Percentiles rank a stretch among this genome's conserved stretches.
phyloP scores from a whole-genome alignment of 2,888 invertebrate genomes.

The Pachycephus smyrnensis region DNA sequence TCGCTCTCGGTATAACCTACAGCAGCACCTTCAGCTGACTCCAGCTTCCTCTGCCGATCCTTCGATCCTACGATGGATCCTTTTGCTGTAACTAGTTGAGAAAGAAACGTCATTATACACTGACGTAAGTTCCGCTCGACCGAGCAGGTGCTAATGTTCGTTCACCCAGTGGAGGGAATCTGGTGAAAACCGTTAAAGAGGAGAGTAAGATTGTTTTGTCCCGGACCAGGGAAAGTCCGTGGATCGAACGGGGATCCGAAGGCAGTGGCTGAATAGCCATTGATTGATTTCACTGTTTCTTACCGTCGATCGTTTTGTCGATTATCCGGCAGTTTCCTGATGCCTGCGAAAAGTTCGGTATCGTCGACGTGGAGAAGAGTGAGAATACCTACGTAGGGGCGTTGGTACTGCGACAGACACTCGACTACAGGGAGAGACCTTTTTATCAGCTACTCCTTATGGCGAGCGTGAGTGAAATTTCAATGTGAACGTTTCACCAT shows the following conservation, averaged over 20 bases:
- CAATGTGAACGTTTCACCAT: neutral
- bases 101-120: neutral
- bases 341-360: slow-evolving; percentile 78
- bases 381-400: slow-evolving; percentile 80
- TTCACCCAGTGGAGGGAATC: neutral
- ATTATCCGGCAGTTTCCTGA: slow-evolving; percentile 71
- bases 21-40: too few species aligned
- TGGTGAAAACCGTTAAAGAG: neutral
- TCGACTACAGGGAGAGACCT: slow-evolving; percentile 83
- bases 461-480: slow-evolving; percentile 75
- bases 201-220: neutral
- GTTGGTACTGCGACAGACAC: slow-evolving; percentile 75
- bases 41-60: neutral
- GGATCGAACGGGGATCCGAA: neutral
- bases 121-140: neutral
- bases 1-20: too few species aligned
- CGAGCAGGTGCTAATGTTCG: neutral
- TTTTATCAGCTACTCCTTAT: slow-evolving; percentile 82
- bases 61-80: neutral
- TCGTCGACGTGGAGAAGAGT: slow-evolving; percentile 73
- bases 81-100: neutral
- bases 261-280: too few species aligned
- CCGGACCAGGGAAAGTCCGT: neutral
- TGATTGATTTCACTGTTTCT: too few species aligned
- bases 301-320: neutral